Base-by-base conservation (phyloP, 2,888 invertebrate species). In the Oxyteleia sp. region DNA sequence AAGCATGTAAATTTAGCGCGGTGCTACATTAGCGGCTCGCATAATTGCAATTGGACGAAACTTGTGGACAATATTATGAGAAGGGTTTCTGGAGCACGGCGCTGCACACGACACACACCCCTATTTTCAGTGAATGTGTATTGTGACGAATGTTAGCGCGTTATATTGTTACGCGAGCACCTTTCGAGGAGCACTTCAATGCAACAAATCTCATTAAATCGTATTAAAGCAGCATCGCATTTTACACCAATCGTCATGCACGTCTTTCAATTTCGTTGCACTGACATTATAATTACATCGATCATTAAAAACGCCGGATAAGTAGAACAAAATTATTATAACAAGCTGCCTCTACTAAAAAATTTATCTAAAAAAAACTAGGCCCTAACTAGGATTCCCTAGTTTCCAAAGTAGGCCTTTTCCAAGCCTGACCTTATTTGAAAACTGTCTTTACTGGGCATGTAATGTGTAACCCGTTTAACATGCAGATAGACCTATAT, bases 1-100 rank as follows among this genome's bases (percentile, higher is more conserved):
- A n/a, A n/a, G n/a, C n/a, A n/a, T n/a, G 79, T 87, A 89, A 89
- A 89, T 89, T 87, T 89, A 90, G 88, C 87, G 82, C 74, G 49
- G 57, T 13, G 78, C 45, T 72, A 61, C 85, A 86, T 85, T 84
- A 81, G 82, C 66, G 59, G 47, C 59, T 80, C 83, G 80, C 81
- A 68, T 90, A 90, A 89, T 90, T 89, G 86, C 85, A 88, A 88
- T 88, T 87, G 85, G 87, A 82, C 76, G 84, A 49, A 61, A 49
- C 72, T 63, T 13, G 63, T 64, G 75, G 80, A 87, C 80, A 88
- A 88, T 82, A 72, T 85, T 81, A 79, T 61, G 83, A 78, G 68
- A 41, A 79, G 76, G 84, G 72, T 89, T 89, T 88, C 85, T 88
- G 84, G 83, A 88, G 84, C 87, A 84, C 69, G 78, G 43, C 69